Evolutionary conservation across 2,113 vertebrate species (phyloP), one percentile per base, ranked within the genome.

Genomic region (Pachypanchax playfairii): DNA sequence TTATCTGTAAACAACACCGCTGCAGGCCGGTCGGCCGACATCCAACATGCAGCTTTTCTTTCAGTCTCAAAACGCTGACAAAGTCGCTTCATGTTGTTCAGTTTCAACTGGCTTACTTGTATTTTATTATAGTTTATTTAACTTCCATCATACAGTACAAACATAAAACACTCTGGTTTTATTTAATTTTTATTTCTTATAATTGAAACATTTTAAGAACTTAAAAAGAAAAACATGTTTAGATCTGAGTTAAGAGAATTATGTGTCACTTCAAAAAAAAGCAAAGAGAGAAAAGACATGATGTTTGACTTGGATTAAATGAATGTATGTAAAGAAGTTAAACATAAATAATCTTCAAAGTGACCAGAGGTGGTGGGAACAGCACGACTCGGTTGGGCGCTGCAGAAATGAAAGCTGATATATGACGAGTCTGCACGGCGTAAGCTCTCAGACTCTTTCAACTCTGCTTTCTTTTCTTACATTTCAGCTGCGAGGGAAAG

Each of bases 261-360:
- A 25, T 60, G 58, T 70, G 43, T 53, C 60, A 57, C 44, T 64
- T 72, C 38, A 61, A 71, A 66, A 24, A 54, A 25, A 55, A 33
- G 8, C 36, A 67, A 29, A 53, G 26, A 61, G 36, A 53, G 49
- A 53, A 17, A 53, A 35, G 65, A 70, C 39, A 22, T 29, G 12
- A 70, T 65, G 77, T 85, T 76, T 73, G 69, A 80, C 64, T 79
- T 85, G 67, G 76, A 81, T 65, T 60, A 76, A 85, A 77, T 73
- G 43, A 74, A 70, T 58, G 63, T 59, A 67, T 48, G 68, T 73
- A 67, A 68, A 73, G 66, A 85, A 82, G 77, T 74, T 24, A 82
- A 81, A 70, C 70, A 71, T 70, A 85, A 90, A 88, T 86, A 83
- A 83, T 75, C 73, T 86, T 90, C 76, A 90, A 88, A 89, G 88